A percentile compares a stretch with the other conserved stretches of the same genome.
Evolutionary conservation across 2,797 vertebrate genomes (phyloP).

Genomic region (Sebastes elongatus): DNA sequence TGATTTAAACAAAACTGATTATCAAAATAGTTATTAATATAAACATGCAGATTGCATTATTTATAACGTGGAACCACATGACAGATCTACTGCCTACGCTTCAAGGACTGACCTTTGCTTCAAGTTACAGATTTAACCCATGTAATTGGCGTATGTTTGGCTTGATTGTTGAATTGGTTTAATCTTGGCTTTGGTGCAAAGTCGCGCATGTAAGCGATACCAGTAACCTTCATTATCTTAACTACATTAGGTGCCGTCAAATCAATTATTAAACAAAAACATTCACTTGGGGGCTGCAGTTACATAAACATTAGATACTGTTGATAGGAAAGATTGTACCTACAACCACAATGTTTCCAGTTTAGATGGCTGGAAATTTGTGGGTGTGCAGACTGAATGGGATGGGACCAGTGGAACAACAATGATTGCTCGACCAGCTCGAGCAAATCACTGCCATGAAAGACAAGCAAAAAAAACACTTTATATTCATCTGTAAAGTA

Average conservation of each 20-base stretch:
- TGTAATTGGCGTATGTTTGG: neutral
- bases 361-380: neutral
- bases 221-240: neutral
- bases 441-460: neutral
- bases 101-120: conserved; percentile 6
- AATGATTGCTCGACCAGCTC: neutral
- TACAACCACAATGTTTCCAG: neutral
- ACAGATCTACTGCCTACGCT: neutral
- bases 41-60: neutral
- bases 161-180: neutral
- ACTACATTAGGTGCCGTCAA: neutral
- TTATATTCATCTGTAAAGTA: neutral
- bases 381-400: neutral
- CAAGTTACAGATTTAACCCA: neutral
- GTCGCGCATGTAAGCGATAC: neutral
- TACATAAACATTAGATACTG: neutral
- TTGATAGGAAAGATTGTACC: neutral
- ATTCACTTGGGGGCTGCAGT: no score
- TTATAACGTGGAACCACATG: neutral
- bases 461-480: no score
- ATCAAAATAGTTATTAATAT: neutral
- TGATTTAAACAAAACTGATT: neutral
- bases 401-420: neutral
- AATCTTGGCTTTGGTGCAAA: neutral
- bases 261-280: no score